A percentile compares a stretch with the other conserved stretches of the same genome.
Evolutionary conservation across 2,888 invertebrate species (phyloP).

Genomic region (Seira musarum): DNA sequence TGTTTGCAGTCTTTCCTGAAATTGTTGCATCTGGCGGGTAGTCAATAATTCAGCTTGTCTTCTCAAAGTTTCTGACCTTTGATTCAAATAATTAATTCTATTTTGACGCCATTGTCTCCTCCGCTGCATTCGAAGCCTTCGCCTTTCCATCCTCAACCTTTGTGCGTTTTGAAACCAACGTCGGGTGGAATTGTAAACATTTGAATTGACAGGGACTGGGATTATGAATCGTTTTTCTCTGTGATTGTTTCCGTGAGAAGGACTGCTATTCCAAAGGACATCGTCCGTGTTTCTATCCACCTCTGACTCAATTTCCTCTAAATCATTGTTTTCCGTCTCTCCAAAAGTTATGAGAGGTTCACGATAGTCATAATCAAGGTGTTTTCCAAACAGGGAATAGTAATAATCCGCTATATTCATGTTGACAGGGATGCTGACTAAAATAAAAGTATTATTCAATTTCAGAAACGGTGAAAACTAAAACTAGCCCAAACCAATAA

Average conservation of each 20-base stretch:
- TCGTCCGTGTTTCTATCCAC: conserved; percentile 13
- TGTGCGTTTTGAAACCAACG: conserved; percentile 18
- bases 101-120: conserved; percentile 41
- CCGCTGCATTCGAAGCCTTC: conserved; percentile 16
- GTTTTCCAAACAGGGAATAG: conserved; percentile 52
- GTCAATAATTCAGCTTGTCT: conserved; percentile 18
- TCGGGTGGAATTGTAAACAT: conserved; percentile 18
- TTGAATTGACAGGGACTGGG: neutral
- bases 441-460: neutral
- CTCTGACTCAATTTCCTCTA: conserved; percentile 37
- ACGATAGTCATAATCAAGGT: conserved; percentile 47
- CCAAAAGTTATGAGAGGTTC: conserved; percentile 48
- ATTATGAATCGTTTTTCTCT: conserved; percentile 32
- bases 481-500: too few relatives aligned
- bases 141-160: conserved; percentile 33
- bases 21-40: neutral
- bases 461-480: neutral
- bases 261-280: neutral
- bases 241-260: neutral
- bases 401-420: conserved; percentile 51
- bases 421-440: conserved; percentile 30
- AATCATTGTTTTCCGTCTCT: conserved; percentile 33
- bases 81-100: conserved; percentile 33
- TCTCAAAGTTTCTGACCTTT: conserved; percentile 29
- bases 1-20: conserved; percentile 5